Percentiles rank a stretch among this genome's conserved stretches.
Evolutionary conservation across 2,797 vertebrate species (phyloP).

Genomic region (Epinephelus awoara): DNA sequence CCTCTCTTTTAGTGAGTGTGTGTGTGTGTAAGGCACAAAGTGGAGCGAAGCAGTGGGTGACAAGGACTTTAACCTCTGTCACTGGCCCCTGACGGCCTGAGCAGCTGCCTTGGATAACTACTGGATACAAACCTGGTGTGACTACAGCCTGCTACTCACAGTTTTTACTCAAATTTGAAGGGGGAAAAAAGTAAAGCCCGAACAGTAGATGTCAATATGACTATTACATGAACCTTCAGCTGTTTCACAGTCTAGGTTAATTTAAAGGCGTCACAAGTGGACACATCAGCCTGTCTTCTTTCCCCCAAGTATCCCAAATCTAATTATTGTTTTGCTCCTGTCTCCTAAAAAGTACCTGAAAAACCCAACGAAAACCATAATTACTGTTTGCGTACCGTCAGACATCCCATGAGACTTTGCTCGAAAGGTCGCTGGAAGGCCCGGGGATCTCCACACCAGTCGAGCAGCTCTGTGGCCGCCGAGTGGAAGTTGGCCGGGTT

Average conservation of each 20-base stretch:
- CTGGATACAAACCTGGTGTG: slow-evolving; percentile 18
- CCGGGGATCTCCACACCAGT: slow-evolving; percentile 99
- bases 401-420: slow-evolving; percentile 99
- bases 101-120: slow-evolving; percentile 40
- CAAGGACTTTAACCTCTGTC: slow-evolving; percentile 78
- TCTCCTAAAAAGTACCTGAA: slow-evolving; percentile 76
- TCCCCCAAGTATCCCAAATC: slow-evolving; percentile 24
- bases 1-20: slow-evolving; percentile 30
- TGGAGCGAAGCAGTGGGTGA: slow-evolving; percentile 56
- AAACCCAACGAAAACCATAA: slow-evolving; percentile 69
- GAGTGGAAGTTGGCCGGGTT: slow-evolving; percentile 99
- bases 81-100: slow-evolving; percentile 55
- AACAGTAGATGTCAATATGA: background rate
- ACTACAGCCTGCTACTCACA: slow-evolving; percentile 3
- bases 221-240: background rate
- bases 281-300: slow-evolving; percentile 23
- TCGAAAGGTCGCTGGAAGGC: slow-evolving; percentile 99
- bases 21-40: slow-evolving; percentile 34
- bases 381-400: slow-evolving; percentile 92
- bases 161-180: background rate
- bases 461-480: slow-evolving; percentile 97
- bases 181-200: background rate
- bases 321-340: slow-evolving; percentile 74
- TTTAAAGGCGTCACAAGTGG: slow-evolving; percentile 31
- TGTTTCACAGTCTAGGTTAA: background rate